phyloP scores from a whole-genome alignment of 2,797 vertebrate genomes.

The Pteronotus mesoamericanus region DNA sequence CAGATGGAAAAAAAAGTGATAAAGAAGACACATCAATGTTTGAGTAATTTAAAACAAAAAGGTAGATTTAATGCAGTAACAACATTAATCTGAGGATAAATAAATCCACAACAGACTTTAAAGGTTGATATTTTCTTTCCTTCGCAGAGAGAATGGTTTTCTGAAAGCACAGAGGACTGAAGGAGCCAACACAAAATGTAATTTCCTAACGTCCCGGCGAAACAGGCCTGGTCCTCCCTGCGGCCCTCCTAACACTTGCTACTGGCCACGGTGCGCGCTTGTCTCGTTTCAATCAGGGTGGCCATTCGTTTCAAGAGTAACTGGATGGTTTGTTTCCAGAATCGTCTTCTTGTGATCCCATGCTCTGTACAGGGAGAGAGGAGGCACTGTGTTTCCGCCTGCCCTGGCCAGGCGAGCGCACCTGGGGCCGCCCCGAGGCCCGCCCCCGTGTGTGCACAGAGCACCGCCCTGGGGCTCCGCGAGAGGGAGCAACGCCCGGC shows the following conservation, averaged over 20 bases:
- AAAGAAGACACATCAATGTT: conserved; percentile 80
- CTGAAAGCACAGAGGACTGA: conserved; percentile 89
- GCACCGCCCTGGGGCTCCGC: background rate
- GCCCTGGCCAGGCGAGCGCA: background rate
- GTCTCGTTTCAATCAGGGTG: conserved; percentile 74
- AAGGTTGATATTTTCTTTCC: conserved; percentile 87
- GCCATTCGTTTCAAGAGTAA: conserved; percentile 92
- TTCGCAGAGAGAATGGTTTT: conserved; percentile 87
- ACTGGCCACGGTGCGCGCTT: conserved; percentile 70
- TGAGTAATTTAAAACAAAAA: conserved; percentile 85
- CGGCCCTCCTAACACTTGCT: conserved; percentile 75
- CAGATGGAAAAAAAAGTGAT: conserved; percentile 48
- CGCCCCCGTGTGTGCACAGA: background rate
- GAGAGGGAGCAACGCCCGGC: background rate
- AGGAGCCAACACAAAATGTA: conserved; percentile 75
- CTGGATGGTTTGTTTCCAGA: conserved; percentile 99
- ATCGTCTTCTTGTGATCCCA: conserved; percentile 99
- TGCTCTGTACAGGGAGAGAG: conserved; percentile 87
- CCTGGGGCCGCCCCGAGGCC: background rate
- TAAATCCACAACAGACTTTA: conserved; percentile 96
- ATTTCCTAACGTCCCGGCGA: conserved; percentile 80
- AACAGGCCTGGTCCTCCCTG: conserved; percentile 75
- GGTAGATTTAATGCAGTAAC: conserved; percentile 90
- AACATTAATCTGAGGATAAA: conserved; percentile 94
- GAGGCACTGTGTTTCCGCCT: background rate